Evolutionary conservation across 2,888 invertebrate species (phyloP).

Genomic region (Andrena chrysosceles): DNA sequence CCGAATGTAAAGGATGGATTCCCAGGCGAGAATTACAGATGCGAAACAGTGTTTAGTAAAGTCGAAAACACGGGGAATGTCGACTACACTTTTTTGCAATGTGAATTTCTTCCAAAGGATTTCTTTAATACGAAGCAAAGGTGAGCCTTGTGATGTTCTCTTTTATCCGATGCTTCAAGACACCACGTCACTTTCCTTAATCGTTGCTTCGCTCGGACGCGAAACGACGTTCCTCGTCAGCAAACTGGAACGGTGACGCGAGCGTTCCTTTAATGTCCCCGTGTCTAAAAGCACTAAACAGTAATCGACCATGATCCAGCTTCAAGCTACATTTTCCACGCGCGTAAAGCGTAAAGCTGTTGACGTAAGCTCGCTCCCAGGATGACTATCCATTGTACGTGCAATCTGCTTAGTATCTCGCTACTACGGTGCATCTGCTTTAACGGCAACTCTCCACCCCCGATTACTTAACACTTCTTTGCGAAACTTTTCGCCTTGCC

Average conservation of each 20-base stretch:
- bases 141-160: neutral
- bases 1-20: neutral
- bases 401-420: constrained; percentile 70
- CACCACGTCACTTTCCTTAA: neutral
- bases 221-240: constrained; percentile 45
- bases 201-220: constrained; percentile 7
- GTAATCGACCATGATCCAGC: constrained; percentile 68
- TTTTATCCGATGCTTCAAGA: neutral
- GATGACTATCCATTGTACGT: constrained; percentile 68
- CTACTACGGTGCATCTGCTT: constrained; percentile 45
- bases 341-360: constrained; percentile 59
- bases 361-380: constrained; percentile 65
- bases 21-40: too few relatives aligned
- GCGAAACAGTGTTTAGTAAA: too few relatives aligned
- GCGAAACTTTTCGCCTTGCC: constrained; percentile 46
- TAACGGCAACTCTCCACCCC: constrained; percentile 64
- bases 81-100: neutral
- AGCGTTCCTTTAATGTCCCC: constrained; percentile 37
- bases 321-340: constrained; percentile 52
- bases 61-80: too few relatives aligned
- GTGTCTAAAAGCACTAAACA: constrained; percentile 52
- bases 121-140: neutral
- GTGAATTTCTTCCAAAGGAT: neutral
- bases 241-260: constrained; percentile 21
- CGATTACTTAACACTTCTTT: constrained; percentile 62